Evolutionary conservation across 2,888 invertebrate species (phyloP), one percentile per base, ranked within the genome.

Genomic region (Morpho deidamia): DNA sequence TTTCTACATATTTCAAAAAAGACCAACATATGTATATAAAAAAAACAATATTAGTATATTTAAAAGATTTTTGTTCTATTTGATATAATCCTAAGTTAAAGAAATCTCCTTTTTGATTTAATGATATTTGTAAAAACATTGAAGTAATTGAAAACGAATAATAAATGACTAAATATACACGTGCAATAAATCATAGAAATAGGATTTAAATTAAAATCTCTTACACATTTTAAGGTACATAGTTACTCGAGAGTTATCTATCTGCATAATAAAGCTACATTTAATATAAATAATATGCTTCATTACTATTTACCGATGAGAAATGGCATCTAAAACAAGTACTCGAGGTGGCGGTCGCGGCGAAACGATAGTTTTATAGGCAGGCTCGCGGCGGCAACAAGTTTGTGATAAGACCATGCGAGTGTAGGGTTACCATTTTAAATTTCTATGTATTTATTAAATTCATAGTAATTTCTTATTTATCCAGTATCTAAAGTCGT

Each of bases 391-490:
- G 78, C 77, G 74, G 80, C 79, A 87, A 85, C 84, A 76, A 83
- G 84, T 85, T 85, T 81, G 82, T 84, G 85, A 87, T 87, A 87
- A 84, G 77, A 73, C 75, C 76, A 75, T 78, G 76, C 81, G 76
- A 81, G 43, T 23, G 37, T 38, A 50, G 43, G 43, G 43, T 11
- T 7, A 43, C 50, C 43, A 50, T 49, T 8, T 23, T 23, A 1
- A 23, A 23, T 23, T 23, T 23, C 23, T 3, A 23, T 5, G 23
- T 23, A 23, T 23, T 23, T 23, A 23, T 23, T 23, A 23, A 5
- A 23, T 23, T 23, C 5, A 23, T 23, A 23, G 23, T 23, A 23
- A 5, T 23, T 23, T 23, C 23, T 23, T 5, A 23, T 5, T 23
- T 23, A 23, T 23, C 23, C 23, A 23, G 23, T 23, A 23, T 23